Percentiles rank a stretch among this genome's conserved stretches.
Evolutionary conservation across 2,797 vertebrate species (phyloP).

Genomic region (Eurystomus glaucurus): DNA sequence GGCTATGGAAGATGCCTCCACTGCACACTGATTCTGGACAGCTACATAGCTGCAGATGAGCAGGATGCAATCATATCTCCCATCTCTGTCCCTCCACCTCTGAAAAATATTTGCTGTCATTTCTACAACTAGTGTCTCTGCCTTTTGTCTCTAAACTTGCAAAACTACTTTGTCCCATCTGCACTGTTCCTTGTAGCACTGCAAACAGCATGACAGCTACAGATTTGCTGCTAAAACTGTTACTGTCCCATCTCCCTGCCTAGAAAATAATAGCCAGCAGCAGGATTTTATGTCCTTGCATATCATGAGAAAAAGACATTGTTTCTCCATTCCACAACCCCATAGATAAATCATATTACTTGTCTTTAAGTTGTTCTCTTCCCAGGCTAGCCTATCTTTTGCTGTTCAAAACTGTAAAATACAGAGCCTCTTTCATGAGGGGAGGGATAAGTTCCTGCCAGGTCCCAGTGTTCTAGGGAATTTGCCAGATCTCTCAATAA

Average conservation of each 20-base stretch:
- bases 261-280: not conserved
- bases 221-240: not conserved
- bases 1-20: not conserved
- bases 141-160: not conserved
- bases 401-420: not conserved
- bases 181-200: not conserved
- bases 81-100: not conserved
- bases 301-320: not conserved
- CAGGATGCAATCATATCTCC: not conserved
- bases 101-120: not conserved
- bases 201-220: not conserved
- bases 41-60: not conserved
- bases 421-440: slow-evolving; percentile 48
- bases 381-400: slow-evolving; percentile 10
- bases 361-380: not conserved
- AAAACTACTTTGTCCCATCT: not conserved
- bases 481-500: slow-evolving; percentile 62
- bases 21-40: not conserved
- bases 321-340: not conserved
- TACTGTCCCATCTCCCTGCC: not conserved
- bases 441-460: slow-evolving; percentile 47
- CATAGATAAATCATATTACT: not conserved
- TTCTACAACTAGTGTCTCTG: not conserved
- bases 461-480: slow-evolving; percentile 54
- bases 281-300: not conserved